Percentiles rank a stretch among this genome's conserved stretches.
These are phyloP conservation scores for Troilus luridus DNA, from an alignment of 2,888 invertebrate species.

Conservation along the genomic window DNA sequence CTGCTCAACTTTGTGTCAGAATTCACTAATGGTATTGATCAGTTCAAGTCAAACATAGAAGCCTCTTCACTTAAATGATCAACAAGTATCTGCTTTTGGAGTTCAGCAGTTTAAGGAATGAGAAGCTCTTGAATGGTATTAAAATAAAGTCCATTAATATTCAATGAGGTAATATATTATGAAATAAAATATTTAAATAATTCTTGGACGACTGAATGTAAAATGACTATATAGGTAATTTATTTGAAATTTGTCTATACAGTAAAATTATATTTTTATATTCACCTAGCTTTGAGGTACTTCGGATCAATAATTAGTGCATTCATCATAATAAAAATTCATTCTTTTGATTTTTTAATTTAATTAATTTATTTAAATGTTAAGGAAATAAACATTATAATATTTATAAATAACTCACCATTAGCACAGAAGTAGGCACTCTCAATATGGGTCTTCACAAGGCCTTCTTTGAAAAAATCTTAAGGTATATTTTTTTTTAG, in stretches of 20 bases:
- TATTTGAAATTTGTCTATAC: background rate
- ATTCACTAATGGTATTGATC: background rate
- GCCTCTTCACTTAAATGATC: background rate
- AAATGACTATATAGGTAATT: background rate
- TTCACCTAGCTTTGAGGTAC: too few species aligned
- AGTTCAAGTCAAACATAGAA: background rate
- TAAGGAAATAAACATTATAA: background rate
- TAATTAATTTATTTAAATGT: background rate
- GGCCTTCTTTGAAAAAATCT: constrained; percentile 71
- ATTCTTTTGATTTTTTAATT: too few species aligned
- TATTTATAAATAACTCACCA: constrained; percentile 71
- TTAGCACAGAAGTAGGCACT: constrained; percentile 81
- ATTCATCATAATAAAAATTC: too few species aligned
- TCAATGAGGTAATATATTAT: background rate
- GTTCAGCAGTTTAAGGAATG: background rate
- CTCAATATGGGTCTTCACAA: constrained; percentile 77
- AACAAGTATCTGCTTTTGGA: background rate
- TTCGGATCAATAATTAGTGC: too few species aligned
- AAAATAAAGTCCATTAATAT: background rate
- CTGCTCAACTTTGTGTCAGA: background rate
- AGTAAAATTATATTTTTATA: too few species aligned
- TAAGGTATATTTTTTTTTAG: too few species aligned
- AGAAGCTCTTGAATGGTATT: background rate
- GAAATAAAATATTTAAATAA: background rate
- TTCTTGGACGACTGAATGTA: background rate